These are phyloP conservation scores for Distichodus sexfasciatus DNA, from an alignment of 2,797 vertebrate species.

Conservation along the genomic window DNA sequence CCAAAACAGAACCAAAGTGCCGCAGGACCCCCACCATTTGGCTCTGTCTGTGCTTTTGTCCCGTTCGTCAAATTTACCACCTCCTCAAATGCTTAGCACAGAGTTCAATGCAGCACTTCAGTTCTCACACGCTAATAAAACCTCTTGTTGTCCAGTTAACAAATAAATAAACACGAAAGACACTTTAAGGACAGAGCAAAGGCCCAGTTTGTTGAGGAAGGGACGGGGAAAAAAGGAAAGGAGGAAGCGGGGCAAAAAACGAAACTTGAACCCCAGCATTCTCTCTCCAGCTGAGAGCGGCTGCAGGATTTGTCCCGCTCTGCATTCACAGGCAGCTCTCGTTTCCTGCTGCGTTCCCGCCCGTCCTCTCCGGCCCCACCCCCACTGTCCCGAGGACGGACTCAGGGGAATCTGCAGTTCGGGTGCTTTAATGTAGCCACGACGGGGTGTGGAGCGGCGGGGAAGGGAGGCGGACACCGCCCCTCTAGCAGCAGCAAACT, in stretches of 20 bases:
- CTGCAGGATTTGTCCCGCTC: slow-evolving; percentile 57
- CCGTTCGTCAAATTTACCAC: slow-evolving; percentile 37
- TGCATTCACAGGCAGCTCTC: slow-evolving; percentile 62
- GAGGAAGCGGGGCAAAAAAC: not conserved
- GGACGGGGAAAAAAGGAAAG: slow-evolving; percentile 27
- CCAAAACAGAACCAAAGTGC: not conserved
- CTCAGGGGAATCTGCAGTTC: slow-evolving; percentile 20
- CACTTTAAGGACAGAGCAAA: not conserved
- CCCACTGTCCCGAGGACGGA: slow-evolving; percentile 18
- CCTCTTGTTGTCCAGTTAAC: slow-evolving; percentile 30
- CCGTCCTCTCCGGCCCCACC: slow-evolving; percentile 35
- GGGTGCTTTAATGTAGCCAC: slow-evolving; percentile 25
- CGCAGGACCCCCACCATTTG: not conserved
- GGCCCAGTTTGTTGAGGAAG: not conserved
- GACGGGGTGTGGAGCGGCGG: slow-evolving; percentile 26
- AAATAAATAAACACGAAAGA: no score
- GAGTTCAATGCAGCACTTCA: not conserved
- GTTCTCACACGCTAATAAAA: not conserved
- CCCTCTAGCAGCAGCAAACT: slow-evolving; percentile 25
- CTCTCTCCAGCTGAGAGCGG: slow-evolving; percentile 45
- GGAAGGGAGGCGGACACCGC: slow-evolving; percentile 28
- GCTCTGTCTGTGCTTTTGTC: slow-evolving; percentile 23
- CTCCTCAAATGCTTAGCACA: not conserved
- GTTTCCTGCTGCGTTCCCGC: slow-evolving; percentile 64
- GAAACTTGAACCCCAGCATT: not conserved